Evolutionary conservation across 2,797 vertebrate genomes (phyloP).

Genomic region (Microhierax caerulescens): DNA sequence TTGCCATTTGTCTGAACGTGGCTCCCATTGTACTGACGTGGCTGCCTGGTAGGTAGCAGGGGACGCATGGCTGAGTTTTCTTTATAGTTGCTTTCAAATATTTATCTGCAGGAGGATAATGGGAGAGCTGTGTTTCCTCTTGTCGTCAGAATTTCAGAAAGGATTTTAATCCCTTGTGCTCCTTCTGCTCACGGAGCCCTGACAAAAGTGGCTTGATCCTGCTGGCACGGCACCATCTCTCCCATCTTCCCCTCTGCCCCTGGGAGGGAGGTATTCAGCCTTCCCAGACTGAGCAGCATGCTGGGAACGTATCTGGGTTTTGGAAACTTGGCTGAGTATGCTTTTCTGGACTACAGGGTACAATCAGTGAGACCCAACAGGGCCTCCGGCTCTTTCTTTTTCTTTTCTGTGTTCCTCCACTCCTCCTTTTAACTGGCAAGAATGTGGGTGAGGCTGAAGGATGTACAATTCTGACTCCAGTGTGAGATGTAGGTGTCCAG

Average conservation of each 20-base stretch:
- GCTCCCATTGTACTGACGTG: background rate
- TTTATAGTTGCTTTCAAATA: conserved; percentile 57
- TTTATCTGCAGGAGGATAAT: conserved; percentile 41
- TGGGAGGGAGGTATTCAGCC: background rate
- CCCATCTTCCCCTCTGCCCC: background rate
- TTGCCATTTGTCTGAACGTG: background rate
- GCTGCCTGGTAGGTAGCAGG: background rate
- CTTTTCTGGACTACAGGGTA: background rate
- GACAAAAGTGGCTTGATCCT: background rate
- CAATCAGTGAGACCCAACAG: background rate
- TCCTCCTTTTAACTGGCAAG: background rate
- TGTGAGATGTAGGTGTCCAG: background rate
- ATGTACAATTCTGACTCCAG: background rate
- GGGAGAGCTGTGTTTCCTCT: conserved; percentile 16
- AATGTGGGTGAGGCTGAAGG: background rate
- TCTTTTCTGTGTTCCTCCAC: background rate
- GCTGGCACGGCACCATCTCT: background rate
- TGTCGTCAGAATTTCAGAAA: conserved; percentile 22
- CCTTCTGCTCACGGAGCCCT: background rate
- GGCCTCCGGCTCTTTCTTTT: background rate
- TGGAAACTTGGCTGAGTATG: background rate
- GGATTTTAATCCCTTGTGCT: background rate
- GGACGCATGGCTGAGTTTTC: conserved; percentile 36
- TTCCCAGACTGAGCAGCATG: background rate
- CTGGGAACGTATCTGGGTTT: background rate